phyloP scores from a whole-genome alignment of 2,888 invertebrate genomes.

The Cephus spinipes region DNA sequence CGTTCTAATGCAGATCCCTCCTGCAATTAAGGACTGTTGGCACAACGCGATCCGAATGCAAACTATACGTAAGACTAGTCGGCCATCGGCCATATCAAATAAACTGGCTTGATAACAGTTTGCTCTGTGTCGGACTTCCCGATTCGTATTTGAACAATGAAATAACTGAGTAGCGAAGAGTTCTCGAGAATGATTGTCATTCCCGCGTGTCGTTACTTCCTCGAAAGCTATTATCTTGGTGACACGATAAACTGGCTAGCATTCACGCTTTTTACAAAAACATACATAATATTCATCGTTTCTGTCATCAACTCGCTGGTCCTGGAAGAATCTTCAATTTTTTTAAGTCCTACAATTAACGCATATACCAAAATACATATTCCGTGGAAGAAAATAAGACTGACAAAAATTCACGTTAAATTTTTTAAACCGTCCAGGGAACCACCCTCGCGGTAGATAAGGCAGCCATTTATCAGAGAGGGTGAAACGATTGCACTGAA shows the following conservation, averaged over 20 bases:
- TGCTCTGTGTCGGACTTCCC: conserved; percentile 7
- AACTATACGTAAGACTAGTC: neutral
- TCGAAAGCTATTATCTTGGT: neutral
- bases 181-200: conserved; percentile 1
- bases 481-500: neutral
- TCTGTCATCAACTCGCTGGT: neutral
- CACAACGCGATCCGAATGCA: neutral
- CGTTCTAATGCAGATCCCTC: neutral
- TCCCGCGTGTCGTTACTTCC: neutral
- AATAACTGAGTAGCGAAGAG: conserved; percentile 2
- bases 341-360: neutral
- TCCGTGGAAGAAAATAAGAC: neutral
- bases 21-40: neutral
- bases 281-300: neutral
- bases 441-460: neutral
- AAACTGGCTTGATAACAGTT: neutral
- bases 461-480: neutral
- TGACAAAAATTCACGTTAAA: neutral
- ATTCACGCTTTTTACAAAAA: neutral
- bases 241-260: neutral
- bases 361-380: neutral
- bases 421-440: neutral
- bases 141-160: conserved; percentile 17
- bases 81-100: neutral
- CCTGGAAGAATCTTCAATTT: neutral